These are phyloP conservation scores for Hippocampus mohnikei DNA, from an alignment of 2,113 vertebrate species.

Conservation along the genomic window DNA sequence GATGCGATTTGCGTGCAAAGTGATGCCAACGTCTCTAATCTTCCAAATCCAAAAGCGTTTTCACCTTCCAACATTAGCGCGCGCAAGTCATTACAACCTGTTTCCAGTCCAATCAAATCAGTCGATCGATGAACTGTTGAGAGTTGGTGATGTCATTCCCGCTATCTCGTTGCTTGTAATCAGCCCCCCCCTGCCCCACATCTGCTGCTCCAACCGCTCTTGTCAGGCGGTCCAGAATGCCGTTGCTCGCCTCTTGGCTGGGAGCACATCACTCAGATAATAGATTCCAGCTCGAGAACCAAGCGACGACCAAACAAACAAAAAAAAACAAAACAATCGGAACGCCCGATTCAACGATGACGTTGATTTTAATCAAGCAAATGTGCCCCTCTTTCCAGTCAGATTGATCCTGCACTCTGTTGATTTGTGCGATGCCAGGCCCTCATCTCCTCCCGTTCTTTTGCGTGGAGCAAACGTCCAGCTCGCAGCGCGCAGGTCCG, in stretches of 20 bases:
- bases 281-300: no score
- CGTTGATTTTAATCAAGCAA: no score
- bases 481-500: neutral
- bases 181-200: neutral
- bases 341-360: no score
- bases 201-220: constrained; percentile 9
- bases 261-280: no score
- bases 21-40: constrained; percentile 10
- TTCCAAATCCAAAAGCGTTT: constrained; percentile 26
- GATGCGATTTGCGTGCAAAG: neutral
- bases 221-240: neutral
- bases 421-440: no score
- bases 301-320: no score
- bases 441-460: no score
- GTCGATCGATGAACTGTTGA: constrained; percentile 4
- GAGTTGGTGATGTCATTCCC: constrained; percentile 40
- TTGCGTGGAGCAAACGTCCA: no score
- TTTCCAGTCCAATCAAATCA: constrained; percentile 24
- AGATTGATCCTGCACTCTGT: no score
- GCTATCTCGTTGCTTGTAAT: constrained; percentile 54
- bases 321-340: no score
- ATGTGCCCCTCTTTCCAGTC: no score
- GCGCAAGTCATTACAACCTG: constrained; percentile 18
- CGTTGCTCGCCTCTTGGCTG: no score
- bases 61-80: constrained; percentile 19